phyloP scores from a whole-genome alignment of 1,140 invertebrate species.

The Pseudomyrmex flavicornis region DNA sequence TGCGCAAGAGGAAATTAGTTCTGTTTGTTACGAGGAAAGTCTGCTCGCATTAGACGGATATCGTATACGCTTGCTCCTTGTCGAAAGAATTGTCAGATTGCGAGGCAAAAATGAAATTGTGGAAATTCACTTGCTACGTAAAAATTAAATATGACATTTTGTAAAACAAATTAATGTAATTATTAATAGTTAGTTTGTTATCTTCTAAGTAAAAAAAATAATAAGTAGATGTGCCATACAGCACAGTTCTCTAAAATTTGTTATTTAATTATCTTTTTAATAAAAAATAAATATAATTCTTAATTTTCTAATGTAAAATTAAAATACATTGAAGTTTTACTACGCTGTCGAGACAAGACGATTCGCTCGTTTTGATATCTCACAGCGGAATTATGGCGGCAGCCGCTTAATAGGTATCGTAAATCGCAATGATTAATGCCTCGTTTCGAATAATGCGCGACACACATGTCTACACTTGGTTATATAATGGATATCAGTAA shows the following conservation, averaged over 20 bases:
- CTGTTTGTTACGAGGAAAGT: conserved; percentile 68
- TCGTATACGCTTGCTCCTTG: conserved; percentile 6
- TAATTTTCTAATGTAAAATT: conserved; percentile 24
- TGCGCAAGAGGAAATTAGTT: conserved; percentile 71
- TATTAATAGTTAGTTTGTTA: neutral
- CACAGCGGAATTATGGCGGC: conserved; percentile 31
- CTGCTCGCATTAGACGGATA: conserved; percentile 54
- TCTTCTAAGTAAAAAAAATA: neutral
- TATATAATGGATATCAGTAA: conserved; percentile 43
- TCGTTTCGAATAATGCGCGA: conserved; percentile 45
- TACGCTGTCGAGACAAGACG: neutral
- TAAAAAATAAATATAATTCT: neutral
- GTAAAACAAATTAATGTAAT: no score
- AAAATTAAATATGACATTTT: no score
- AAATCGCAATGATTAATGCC: conserved; percentile 52
- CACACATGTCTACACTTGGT: conserved; percentile 50
- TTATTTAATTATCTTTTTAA: neutral
- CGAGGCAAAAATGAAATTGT: conserved; percentile 4
- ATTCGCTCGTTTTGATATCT: conserved; percentile 25
- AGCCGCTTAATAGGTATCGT: conserved; percentile 49
- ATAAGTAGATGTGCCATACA: neutral
- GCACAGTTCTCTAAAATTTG: neutral
- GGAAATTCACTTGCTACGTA: neutral
- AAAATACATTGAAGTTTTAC: conserved; percentile 7
- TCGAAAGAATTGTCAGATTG: neutral